Evolutionary conservation across 1,140 invertebrate genomes (phyloP).

Genomic region (Pseudomyrmex gracilis): DNA sequence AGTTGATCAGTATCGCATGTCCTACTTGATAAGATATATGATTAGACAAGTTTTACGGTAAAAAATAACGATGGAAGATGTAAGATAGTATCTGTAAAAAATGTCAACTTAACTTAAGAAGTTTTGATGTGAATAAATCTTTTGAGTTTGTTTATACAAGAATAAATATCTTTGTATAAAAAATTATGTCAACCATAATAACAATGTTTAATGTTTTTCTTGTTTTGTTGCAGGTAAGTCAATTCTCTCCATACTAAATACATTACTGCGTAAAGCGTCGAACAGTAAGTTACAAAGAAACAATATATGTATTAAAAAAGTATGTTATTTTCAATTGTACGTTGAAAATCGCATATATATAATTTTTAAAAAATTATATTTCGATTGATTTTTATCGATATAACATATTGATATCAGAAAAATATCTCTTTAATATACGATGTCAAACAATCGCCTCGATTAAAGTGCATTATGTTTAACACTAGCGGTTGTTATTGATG

Average conservation of each 20-base stretch:
- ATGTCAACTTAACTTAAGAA: conserved; percentile 9
- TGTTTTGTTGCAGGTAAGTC: conserved; percentile 78
- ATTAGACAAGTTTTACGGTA: conserved; percentile 22
- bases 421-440: background rate
- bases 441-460: background rate
- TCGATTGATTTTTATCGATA: conserved; percentile 3
- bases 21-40: conserved; percentile 41
- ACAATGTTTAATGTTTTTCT: background rate
- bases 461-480: background rate
- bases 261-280: background rate
- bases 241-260: background rate
- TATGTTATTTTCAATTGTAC: background rate
- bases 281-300: conserved; percentile 12
- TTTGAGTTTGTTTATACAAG: background rate
- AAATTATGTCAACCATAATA: background rate
- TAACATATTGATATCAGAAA: background rate
- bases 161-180: background rate
- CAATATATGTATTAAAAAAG: background rate
- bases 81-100: background rate
- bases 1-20: conserved; percentile 30
- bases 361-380: too few species aligned
- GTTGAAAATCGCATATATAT: too few species aligned
- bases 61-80: conserved; percentile 37
- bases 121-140: conserved; percentile 19
- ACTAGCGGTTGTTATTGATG: conserved; percentile 36